phyloP scores from a whole-genome alignment of 2,797 vertebrate species.

The Acanthiza pusilla region DNA sequence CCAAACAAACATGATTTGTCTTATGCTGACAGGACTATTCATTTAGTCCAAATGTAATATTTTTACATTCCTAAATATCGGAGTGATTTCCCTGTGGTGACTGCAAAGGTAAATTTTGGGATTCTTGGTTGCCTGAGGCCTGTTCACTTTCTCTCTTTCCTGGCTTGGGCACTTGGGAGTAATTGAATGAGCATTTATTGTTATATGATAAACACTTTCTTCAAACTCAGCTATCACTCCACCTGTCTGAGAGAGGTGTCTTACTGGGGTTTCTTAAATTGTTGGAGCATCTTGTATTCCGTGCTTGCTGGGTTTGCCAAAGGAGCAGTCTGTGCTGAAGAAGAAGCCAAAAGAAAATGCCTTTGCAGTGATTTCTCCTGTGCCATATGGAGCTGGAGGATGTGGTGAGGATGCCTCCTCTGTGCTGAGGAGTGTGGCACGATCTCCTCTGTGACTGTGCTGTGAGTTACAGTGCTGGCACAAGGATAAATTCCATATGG shows the following conservation, averaged over 20 bases:
- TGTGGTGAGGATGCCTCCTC: background rate
- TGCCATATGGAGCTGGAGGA: background rate
- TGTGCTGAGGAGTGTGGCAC: background rate
- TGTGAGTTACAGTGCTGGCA: background rate
- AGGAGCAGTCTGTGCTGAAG: background rate
- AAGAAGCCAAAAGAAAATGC: background rate
- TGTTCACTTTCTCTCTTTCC: background rate
- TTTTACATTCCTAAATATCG: background rate
- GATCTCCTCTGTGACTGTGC: background rate
- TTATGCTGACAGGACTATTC: background rate
- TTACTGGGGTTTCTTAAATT: background rate
- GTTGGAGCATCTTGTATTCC: background rate
- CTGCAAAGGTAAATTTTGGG: background rate
- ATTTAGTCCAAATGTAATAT: background rate
- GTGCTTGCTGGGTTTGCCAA: background rate
- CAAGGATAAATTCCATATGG: background rate
- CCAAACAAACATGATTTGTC: background rate
- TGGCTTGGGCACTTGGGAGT: background rate
- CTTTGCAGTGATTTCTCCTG: background rate
- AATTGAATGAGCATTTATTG: background rate
- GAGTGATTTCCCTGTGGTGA: background rate
- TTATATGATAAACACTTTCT: background rate
- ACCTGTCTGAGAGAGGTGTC: background rate
- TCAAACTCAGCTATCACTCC: background rate
- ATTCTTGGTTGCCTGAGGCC: background rate